Percentiles rank a stretch among this genome's conserved stretches.
Evolutionary conservation across 2,113 vertebrate genomes (phyloP).

Genomic region (Sialia sialis): DNA sequence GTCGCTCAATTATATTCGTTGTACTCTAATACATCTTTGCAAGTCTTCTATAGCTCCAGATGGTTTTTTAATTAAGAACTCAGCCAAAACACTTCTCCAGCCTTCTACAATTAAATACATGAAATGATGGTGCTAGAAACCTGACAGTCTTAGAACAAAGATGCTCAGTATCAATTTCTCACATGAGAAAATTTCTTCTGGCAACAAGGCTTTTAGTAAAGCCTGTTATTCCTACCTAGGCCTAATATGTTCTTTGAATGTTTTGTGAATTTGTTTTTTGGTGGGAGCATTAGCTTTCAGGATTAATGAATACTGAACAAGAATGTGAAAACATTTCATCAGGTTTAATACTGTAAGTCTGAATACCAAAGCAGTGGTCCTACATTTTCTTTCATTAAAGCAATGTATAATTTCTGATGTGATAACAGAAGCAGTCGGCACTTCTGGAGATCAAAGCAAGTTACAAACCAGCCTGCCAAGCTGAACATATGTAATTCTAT

Average conservation of each 20-base stretch:
- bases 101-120: background rate
- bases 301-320: background rate
- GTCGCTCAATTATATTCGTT: background rate
- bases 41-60: background rate
- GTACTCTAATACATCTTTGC: background rate
- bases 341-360: background rate
- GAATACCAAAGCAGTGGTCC: background rate
- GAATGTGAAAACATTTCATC: background rate
- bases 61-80: background rate
- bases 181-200: background rate
- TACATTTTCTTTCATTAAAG: conserved; percentile 3
- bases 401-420: conserved; percentile 21
- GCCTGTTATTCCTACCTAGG: background rate
- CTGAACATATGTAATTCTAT: conserved; percentile 43
- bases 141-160: background rate
- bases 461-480: background rate
- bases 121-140: background rate
- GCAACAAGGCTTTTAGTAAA: background rate
- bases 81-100: background rate
- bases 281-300: background rate
- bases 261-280: background rate
- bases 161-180: background rate
- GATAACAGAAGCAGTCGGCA: conserved; percentile 35
- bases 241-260: background rate
- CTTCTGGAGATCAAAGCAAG: conserved; percentile 38